Conservation (phyloP, 2,888 invertebrate species). For the Drosophila pseudotalamancana region DNA sequence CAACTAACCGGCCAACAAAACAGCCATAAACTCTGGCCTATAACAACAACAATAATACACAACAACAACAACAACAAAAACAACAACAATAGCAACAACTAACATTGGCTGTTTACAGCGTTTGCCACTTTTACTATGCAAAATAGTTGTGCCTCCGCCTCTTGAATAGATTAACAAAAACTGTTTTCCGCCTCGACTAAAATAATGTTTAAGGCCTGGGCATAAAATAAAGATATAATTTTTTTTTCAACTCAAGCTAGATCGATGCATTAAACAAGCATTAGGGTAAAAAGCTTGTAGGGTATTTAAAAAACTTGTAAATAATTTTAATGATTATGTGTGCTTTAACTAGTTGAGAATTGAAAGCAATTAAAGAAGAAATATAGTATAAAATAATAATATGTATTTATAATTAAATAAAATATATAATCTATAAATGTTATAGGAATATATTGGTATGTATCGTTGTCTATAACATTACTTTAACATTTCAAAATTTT, state of each 20-base stretch:
- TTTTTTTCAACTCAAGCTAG: not conserved
- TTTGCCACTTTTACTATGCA: slow-evolving; percentile 70
- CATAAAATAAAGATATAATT: not conserved
- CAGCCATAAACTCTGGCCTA: slow-evolving; percentile 44
- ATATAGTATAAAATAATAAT: too few species aligned
- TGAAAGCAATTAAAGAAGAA: too few species aligned
- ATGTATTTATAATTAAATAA: too few species aligned
- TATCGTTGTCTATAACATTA: too few species aligned
- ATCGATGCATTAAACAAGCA: not conserved
- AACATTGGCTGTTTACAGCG: slow-evolving; percentile 13
- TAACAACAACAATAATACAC: slow-evolving; percentile 22
- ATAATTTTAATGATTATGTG: too few species aligned
- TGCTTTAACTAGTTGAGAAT: too few species aligned
- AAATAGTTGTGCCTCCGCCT: slow-evolving; percentile 63
- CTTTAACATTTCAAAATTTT: too few species aligned
- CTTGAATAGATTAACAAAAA: slow-evolving; percentile 71
- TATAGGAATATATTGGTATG: too few species aligned
- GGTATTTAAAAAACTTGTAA: not conserved
- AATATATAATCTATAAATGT: too few species aligned
- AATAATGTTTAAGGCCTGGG: slow-evolving; percentile 8
- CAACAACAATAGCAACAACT: slow-evolving; percentile 18
- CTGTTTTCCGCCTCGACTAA: slow-evolving; percentile 21
- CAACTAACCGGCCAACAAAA: slow-evolving; percentile 37
- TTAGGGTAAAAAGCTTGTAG: too few species aligned
- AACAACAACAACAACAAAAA: slow-evolving; percentile 19